A percentile compares a stretch with the other conserved stretches of the same genome.
phyloP scores from a whole-genome alignment of 2,888 invertebrate species.

The Philhelius pedissequus region DNA sequence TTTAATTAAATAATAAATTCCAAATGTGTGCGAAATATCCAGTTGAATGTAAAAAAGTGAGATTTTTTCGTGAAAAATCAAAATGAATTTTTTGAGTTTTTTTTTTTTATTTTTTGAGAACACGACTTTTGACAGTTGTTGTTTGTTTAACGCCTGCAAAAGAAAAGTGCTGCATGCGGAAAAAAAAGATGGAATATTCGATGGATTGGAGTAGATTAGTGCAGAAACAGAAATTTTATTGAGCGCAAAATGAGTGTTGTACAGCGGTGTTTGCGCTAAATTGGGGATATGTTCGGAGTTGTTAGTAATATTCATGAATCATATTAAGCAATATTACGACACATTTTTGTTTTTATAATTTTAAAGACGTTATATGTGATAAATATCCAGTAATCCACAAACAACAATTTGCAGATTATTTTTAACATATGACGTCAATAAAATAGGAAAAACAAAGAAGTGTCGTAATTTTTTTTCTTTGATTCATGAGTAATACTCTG shows the following conservation, averaged over 20 bases:
- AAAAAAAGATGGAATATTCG: constrained; percentile 47
- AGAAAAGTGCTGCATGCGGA: constrained; percentile 57
- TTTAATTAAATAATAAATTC: constrained; percentile 59
- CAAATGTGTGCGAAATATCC: constrained; percentile 61
- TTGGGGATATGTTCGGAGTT: neutral
- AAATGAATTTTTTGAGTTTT: constrained; percentile 63
- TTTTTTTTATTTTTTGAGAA: constrained; percentile 69
- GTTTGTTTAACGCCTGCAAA: constrained; percentile 72
- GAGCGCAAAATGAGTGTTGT: neutral
- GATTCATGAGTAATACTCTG: no score
- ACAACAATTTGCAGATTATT: no score
- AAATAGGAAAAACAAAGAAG: no score
- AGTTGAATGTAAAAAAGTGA: constrained; percentile 67
- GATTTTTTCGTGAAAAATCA: constrained; percentile 65
- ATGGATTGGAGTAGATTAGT: constrained; percentile 49
- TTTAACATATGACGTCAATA: no score
- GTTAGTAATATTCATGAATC: no score
- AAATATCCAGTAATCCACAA: no score
- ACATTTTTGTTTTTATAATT: no score
- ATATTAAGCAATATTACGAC: no score
- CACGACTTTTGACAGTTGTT: constrained; percentile 72
- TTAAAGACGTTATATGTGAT: no score
- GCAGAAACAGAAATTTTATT: constrained; percentile 24
- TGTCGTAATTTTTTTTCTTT: no score
- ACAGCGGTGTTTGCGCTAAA: constrained; percentile 31